These are phyloP conservation scores for Chalcis sispes DNA, from an alignment of 2,888 invertebrate genomes.

Conservation along the genomic window DNA sequence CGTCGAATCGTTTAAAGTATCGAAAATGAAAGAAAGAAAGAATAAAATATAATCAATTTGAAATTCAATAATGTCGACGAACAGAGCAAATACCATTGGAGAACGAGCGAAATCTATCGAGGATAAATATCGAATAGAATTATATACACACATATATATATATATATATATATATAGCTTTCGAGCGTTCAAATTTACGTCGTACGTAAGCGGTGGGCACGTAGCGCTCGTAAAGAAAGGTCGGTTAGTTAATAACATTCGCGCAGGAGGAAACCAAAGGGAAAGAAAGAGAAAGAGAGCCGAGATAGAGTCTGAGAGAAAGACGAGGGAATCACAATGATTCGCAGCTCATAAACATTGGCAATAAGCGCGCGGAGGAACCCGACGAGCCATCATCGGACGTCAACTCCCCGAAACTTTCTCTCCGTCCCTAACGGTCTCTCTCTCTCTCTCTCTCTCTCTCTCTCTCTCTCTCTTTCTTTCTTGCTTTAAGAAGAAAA, in stretches of 20 bases:
- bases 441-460: too few species aligned
- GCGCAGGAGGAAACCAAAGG: conserved; percentile 12
- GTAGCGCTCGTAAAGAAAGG: conserved; percentile 20
- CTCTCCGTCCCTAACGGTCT: conserved; percentile 33
- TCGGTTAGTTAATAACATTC: conserved; percentile 41
- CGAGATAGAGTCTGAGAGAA: background rate
- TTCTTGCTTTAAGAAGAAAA: too few species aligned
- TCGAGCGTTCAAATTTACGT: background rate
- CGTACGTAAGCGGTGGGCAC: background rate
- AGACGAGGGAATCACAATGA: conserved; percentile 53
- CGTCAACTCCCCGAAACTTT: conserved; percentile 40
- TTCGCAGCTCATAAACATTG: conserved; percentile 55
- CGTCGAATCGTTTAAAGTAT: too few species aligned
- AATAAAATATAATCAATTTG: too few species aligned
- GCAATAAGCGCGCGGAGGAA: conserved; percentile 25
- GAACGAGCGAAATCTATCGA: background rate
- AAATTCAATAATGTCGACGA: background rate
- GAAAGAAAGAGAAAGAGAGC: background rate
- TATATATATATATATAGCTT: too few species aligned
- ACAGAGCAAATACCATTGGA: background rate
- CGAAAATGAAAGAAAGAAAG: too few species aligned
- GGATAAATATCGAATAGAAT: conserved; percentile 8
- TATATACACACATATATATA: too few species aligned
- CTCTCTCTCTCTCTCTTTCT: too few species aligned
- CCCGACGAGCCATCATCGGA: background rate